Base-by-base conservation (phyloP, 2,888 invertebrate species). In the Orthosia incerta region DNA sequence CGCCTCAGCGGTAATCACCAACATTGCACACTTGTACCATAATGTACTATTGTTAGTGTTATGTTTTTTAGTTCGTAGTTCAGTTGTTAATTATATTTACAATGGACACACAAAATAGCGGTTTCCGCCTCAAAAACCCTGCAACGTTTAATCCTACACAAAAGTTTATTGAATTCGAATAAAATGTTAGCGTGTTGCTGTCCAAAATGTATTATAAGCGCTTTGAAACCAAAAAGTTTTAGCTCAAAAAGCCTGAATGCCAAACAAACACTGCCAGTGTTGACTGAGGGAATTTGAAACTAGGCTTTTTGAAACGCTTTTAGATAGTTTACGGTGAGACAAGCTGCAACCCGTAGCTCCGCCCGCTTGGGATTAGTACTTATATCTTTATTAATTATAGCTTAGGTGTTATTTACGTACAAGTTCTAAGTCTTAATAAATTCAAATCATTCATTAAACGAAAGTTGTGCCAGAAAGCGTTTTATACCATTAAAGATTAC, bases 221-320 rank as follows among this genome's bases (percentile, higher is more conserved):
- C 59, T 56, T 71, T 74, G 53, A 55, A 76, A 68, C 59, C 48
- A 51, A 76, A 72, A 82, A 82, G 66, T 81, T 79, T 67, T 26
- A 26, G 16, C 18, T 48, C 68, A 48, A 68, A 80, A 80, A 62
- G 64, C 51, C 67, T 60, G 48, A 53, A 71, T 68, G 60, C 72
- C 76, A 71, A 72, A 67, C 67, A 72, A 66, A 76, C 56, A 80
- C 48, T 70, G 61, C 0, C 53, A 61, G 39, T 71, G 72, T 72
- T 76, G 72, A 76, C 76, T 65, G 57, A 62, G 48, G 13, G 61
- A 65, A 67, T 69, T 80, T 67, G 23, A 76, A 82, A 84, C 59
- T 59, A 76, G 67, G 56, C 59, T 64, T 57, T 69, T 46, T 71
- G 16, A 56, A 66, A 50, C n/a, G 26, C 23, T 57, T 46, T 69